Percentiles rank a stretch among this genome's conserved stretches.
These are phyloP conservation scores for Turritopsis dohrnii DNA, from an alignment of 30 jellyfish, hydroid and myxozoan species.

Conservation along the genomic window DNA sequence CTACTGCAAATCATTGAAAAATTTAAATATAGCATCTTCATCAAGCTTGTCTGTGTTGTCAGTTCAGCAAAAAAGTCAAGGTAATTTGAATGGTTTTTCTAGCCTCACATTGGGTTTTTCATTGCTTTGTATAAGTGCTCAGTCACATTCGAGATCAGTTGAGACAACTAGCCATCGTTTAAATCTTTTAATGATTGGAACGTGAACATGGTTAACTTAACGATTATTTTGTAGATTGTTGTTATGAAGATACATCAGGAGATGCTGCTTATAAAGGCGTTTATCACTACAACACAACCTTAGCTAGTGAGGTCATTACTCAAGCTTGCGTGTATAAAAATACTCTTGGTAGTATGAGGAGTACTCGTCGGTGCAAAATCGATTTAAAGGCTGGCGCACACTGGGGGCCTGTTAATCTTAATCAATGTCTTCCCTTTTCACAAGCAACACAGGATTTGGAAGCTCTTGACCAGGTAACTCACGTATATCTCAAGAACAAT, in stretches of 20 bases:
- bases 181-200: background rate
- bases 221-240: background rate
- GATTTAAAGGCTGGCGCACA: background rate
- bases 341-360: background rate
- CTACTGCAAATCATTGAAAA: background rate
- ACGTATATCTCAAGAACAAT: too few species aligned
- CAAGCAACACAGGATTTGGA: conserved; percentile 7
- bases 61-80: conserved; percentile 2
- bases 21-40: background rate
- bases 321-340: background rate
- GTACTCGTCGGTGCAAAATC: background rate
- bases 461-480: background rate
- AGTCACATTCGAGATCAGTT: background rate
- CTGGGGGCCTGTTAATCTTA: background rate
- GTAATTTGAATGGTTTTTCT: too few species aligned
- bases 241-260: conserved; percentile 1
- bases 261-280: conserved; percentile 14
- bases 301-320: background rate
- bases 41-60: background rate
- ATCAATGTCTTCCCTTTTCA: background rate
- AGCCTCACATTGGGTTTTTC: too few species aligned
- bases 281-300: conserved; percentile 7
- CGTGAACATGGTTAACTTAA: background rate
- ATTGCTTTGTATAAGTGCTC: background rate
- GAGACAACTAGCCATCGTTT: background rate